A percentile compares a stretch with the other conserved stretches of the same genome.
These are phyloP conservation scores for Drosophila demipolita DNA, from an alignment of 2,888 invertebrate genomes.

Conservation along the genomic window DNA sequence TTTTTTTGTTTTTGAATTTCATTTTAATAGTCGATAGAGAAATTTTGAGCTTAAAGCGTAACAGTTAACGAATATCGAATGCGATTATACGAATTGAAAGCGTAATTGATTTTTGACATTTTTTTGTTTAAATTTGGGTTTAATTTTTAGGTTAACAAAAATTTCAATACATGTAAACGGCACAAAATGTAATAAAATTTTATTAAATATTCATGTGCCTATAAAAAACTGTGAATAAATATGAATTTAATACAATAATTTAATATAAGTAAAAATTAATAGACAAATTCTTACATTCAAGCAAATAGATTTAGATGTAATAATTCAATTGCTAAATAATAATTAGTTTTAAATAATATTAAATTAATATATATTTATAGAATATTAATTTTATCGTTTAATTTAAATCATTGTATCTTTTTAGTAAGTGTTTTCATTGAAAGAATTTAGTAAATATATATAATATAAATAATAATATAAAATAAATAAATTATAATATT, in stretches of 20 bases:
- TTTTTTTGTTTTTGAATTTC: constrained; percentile 38
- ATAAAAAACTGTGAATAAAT: background rate
- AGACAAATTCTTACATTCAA: no score
- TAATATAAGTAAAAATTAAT: background rate
- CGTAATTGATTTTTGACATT: background rate
- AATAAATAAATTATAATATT: background rate
- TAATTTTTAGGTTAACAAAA: background rate
- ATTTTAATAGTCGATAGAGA: constrained; percentile 39
- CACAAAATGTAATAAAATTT: background rate
- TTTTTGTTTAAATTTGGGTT: background rate
- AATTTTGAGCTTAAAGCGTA: constrained; percentile 26
- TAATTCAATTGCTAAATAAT: background rate
- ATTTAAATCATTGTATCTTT: background rate
- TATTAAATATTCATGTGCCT: background rate
- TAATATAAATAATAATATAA: background rate
- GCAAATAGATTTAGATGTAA: no score
- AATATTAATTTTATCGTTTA: background rate
- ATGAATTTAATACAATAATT: background rate
- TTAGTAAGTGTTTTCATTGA: background rate
- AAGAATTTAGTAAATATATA: background rate
- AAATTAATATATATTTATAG: background rate
- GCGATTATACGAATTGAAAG: background rate
- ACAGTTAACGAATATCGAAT: constrained; percentile 13
- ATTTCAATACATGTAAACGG: background rate
- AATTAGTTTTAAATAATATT: background rate